Evolutionary conservation across 2,888 invertebrate species (phyloP), one percentile per base, ranked within the genome.

Genomic region (Platycheirus albimanus): DNA sequence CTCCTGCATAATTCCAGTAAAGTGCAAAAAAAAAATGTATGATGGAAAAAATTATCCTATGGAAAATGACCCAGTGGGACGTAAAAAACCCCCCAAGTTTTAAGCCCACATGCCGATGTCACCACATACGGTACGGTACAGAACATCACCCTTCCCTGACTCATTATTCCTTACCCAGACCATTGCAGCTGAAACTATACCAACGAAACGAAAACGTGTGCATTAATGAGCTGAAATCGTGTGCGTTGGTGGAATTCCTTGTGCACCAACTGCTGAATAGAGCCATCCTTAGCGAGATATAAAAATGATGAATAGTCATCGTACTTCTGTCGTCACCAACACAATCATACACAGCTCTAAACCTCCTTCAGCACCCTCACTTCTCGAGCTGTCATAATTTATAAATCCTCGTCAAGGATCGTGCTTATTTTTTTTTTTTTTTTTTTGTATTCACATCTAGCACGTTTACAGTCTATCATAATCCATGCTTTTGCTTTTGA

Each of bases 181-280:
- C 66, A 36, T 58, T 64, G 64, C 64, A 64, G 41, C 47, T 79
- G 61, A 7, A 24, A 63, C 66, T 76, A 61, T 41, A 20, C 43
- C 19, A 3, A 45, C 5, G 20, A 8, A 41, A 8, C 1, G 7
- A 8, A 58, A 58, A 41, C 61, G 41, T 36, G 49, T 67, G 54
- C 81, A 77, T 81, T 81, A 81, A 81, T 77, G 81, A 81, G 81
- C 71, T 77, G 54, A 72, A 72, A 63, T 61, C 61, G 63, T 81
- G 61, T 81, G 71, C 67, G 67, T 67, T 67, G 45, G 41, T 56
- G 58, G 47, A 41, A 61, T 66, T 66, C 52, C 51, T 43, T 66
- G 19, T 36, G 61, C 58, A 51, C 49, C 38, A 63, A 52, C 54
- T 41, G 58, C 52, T 74, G 67, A 63, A 72, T 67, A 78, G 58